Conservation (phyloP, 2,113 vertebrate genomes). For the Petroica traversi region DNA sequence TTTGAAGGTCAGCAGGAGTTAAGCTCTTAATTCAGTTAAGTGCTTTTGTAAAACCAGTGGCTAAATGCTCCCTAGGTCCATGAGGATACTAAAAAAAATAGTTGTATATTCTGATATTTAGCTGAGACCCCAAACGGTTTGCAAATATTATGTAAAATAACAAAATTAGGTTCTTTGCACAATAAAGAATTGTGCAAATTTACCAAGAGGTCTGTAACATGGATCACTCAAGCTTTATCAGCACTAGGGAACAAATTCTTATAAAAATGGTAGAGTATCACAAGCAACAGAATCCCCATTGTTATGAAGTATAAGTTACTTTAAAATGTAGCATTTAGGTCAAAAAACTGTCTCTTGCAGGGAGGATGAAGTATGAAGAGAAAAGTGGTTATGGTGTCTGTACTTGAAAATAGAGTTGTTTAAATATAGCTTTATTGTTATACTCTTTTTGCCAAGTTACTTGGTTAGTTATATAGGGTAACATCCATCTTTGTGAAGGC, state of each 20-base stretch:
- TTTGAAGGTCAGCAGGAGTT: neutral
- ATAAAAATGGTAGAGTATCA: neutral
- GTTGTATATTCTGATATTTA: neutral
- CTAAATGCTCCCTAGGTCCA: neutral
- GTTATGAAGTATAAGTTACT: neutral
- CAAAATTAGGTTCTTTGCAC: neutral
- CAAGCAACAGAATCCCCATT: neutral
- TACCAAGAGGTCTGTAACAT: neutral
- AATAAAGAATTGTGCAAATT: neutral
- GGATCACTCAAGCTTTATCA: neutral
- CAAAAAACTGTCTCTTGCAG: neutral
- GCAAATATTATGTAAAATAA: neutral
- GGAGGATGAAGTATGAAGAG: neutral
- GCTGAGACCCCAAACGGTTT: neutral
- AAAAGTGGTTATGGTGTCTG: neutral
- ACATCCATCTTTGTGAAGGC: conserved; percentile 12
- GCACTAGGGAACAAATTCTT: neutral
- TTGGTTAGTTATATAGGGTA: neutral
- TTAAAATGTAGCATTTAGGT: neutral
- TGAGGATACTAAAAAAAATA: neutral
- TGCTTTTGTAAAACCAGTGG: neutral
- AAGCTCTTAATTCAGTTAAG: neutral
- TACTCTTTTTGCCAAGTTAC: neutral
- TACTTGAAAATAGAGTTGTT: neutral
- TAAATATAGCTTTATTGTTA: conserved; percentile 43